Conservation (phyloP, 2,797 vertebrate genomes). For the Myiothlypis chrysogaster region DNA sequence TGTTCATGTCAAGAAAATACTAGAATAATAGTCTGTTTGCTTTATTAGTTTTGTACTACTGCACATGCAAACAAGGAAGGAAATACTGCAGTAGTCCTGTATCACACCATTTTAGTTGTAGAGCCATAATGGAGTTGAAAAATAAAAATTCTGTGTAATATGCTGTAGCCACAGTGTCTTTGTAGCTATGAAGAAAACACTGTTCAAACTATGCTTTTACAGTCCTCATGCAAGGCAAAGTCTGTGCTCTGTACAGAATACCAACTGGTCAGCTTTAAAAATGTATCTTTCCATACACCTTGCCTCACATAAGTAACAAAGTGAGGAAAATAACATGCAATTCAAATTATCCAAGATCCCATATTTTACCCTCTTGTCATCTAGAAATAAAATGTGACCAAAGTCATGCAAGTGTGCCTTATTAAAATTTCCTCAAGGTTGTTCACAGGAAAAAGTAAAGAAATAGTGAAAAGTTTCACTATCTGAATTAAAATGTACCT, state of each 20-base stretch:
- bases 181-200: not conserved
- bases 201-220: not conserved
- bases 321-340: not conserved
- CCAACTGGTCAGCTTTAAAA: not conserved
- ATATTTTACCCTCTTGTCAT: not conserved
- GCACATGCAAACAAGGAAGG: not conserved
- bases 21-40: not conserved
- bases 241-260: not conserved
- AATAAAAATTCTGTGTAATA: not conserved
- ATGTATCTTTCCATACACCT: not conserved
- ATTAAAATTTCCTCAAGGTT: not conserved
- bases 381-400: not conserved
- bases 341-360: not conserved
- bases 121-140: not conserved
- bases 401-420: not conserved
- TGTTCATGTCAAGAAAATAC: not conserved
- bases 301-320: not conserved
- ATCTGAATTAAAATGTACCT: slow-evolving; percentile 55
- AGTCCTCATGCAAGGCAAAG: not conserved
- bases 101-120: not conserved
- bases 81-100: not conserved
- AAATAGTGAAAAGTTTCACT: not conserved
- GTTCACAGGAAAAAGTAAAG: not conserved
- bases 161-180: not conserved
- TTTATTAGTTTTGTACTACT: not conserved